A percentile compares a stretch with the other conserved stretches of the same genome.
These are phyloP conservation scores for Melinaea marsaeus DNA, from an alignment of 2,888 invertebrate species.

Conservation along the genomic window DNA sequence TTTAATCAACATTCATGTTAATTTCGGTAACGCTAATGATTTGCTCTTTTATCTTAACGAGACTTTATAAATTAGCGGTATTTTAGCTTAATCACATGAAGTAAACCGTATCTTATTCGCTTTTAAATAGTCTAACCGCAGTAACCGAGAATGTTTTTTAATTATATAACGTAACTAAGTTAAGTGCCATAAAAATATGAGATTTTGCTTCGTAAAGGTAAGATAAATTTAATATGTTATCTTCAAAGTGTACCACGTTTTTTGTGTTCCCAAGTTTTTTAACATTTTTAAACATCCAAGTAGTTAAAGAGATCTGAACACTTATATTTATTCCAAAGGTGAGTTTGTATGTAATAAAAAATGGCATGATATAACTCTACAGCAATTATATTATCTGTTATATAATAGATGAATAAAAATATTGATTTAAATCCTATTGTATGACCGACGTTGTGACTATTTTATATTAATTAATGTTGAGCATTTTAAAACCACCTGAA, in stretches of 20 bases:
- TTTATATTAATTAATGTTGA: too few species aligned
- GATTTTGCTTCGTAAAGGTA: constrained; percentile 40
- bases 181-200: constrained; percentile 7
- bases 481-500: too few species aligned
- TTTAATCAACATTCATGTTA: not conserved
- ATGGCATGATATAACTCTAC: not conserved
- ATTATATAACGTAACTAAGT: not conserved
- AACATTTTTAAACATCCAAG: constrained; percentile 45
- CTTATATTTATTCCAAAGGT: constrained; percentile 99
- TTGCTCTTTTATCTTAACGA: not conserved
- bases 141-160: not conserved
- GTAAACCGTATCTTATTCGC: constrained; percentile 2
- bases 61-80: constrained; percentile 5
- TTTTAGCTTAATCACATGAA: not conserved
- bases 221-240: constrained; percentile 49
- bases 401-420: too few species aligned
- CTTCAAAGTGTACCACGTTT: constrained; percentile 42
- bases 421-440: too few species aligned
- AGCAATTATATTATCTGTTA: not conserved
- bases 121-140: not conserved
- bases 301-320: constrained; percentile 72
- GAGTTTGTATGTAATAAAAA: constrained; percentile 17
- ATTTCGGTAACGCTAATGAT: not conserved
- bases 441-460: too few species aligned
- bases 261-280: constrained; percentile 48